These are phyloP conservation scores for Sclerurus mexicanus DNA, from an alignment of 2,113 vertebrate genomes.

Conservation along the genomic window DNA sequence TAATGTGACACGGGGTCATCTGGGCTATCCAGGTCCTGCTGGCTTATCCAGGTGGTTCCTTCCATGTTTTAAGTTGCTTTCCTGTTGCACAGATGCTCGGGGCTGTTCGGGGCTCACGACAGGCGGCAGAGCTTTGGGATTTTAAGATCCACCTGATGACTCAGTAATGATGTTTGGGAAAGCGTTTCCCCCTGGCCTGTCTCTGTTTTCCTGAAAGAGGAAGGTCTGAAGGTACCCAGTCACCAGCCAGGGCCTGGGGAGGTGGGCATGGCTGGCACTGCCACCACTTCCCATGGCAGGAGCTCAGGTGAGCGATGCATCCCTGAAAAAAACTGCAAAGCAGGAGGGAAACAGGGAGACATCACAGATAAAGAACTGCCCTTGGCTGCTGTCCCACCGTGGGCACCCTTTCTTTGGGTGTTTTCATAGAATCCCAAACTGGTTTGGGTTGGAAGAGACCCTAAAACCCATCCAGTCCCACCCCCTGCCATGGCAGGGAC, in stretches of 20 bases:
- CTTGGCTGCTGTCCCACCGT: not conserved
- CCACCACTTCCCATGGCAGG: not conserved
- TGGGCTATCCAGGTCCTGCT: not conserved
- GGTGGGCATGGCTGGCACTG: rapidly evolving
- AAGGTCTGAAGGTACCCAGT: not conserved
- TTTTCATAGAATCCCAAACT: not conserved
- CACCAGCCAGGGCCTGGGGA: rapidly evolving
- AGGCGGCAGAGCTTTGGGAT: not conserved
- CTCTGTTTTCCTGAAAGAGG: not conserved
- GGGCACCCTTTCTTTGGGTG: too few species aligned
- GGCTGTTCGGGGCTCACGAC: not conserved
- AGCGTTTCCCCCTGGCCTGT: rapidly evolving
- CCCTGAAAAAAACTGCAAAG: not conserved
- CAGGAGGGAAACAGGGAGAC: not conserved
- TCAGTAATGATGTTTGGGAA: not conserved
- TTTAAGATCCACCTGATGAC: not conserved
- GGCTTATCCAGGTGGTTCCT: not conserved
- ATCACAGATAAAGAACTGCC: not conserved
- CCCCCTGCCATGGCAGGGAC: not conserved
- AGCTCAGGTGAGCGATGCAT: rapidly evolving
- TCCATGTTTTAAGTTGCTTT: not conserved
- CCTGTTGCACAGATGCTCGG: slow-evolving; percentile 30
- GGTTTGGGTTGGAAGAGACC: not conserved
- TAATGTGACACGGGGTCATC: rapidly evolving
- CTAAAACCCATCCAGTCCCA: rapidly evolving